These are phyloP conservation scores for Tenthredo distinguenda DNA, from an alignment of 2,888 invertebrate species.

Conservation along the genomic window DNA sequence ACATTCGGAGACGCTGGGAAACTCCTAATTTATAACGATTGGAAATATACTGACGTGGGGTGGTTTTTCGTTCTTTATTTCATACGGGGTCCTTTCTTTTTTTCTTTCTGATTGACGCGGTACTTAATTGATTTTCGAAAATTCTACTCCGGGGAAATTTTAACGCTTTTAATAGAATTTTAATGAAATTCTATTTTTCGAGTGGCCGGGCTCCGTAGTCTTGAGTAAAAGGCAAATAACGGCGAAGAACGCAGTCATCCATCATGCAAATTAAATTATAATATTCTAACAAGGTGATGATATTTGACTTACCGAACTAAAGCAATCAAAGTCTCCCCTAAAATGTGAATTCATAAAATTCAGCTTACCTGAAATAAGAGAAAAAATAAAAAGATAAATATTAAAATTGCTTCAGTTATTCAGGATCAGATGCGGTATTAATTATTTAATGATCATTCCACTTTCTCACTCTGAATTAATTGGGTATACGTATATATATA, in stretches of 20 bases:
- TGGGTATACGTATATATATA: not conserved
- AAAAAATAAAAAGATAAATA: not conserved
- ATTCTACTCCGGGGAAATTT: not conserved
- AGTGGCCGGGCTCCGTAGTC: not conserved
- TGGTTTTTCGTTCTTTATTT: too few species aligned
- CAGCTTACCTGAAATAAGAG: slow-evolving; percentile 64
- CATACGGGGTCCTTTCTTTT: too few species aligned
- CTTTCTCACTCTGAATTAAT: not conserved
- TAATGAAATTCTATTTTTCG: slow-evolving; percentile 3
- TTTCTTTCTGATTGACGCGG: not conserved
- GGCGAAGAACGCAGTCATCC: slow-evolving; percentile 12
- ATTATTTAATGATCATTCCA: not conserved
- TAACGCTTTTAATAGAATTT: not conserved
- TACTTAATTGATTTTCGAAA: not conserved
- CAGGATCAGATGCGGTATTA: not conserved
- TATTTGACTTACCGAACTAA: slow-evolving; percentile 51
- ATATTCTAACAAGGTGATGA: slow-evolving; percentile 16
- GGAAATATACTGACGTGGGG: too few species aligned
- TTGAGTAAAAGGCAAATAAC: not conserved
- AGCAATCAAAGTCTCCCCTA: not conserved
- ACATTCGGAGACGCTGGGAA: not conserved
- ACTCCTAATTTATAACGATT: not conserved
- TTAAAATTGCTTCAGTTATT: slow-evolving; percentile 6
- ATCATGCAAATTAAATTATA: slow-evolving; percentile 52
- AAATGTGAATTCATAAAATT: not conserved